Conservation (phyloP, 1,140 invertebrate genomes). For the Leptonema lineaticorne region DNA sequence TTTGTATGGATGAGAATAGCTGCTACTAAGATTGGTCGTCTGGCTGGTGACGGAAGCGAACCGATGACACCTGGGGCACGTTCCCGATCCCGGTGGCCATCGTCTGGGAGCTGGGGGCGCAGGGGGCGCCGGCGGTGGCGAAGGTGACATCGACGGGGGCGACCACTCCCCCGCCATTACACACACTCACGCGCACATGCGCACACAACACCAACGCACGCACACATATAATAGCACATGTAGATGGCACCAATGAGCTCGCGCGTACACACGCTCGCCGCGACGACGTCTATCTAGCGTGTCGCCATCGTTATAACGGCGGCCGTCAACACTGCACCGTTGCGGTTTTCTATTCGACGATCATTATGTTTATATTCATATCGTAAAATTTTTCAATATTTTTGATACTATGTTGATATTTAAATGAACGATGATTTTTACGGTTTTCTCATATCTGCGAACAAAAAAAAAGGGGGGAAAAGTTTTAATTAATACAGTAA, state of each 20-base stretch:
- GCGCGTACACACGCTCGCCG: not conserved
- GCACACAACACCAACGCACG: not conserved
- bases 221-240: too few species aligned
- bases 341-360: not conserved
- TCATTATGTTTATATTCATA: too few species aligned
- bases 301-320: not conserved
- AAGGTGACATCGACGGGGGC: slow-evolving; percentile 32
- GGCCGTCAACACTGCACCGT: not conserved
- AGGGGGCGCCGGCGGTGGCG: slow-evolving; percentile 36
- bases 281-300: not conserved
- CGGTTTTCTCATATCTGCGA: too few species aligned
- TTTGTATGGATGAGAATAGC: slow-evolving; percentile 39
- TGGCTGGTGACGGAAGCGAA: slow-evolving; percentile 35
- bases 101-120: slow-evolving; percentile 34
- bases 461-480: too few species aligned
- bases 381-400: too few species aligned
- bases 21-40: slow-evolving; percentile 36
- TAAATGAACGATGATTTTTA: too few species aligned
- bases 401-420: too few species aligned
- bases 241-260: too few species aligned
- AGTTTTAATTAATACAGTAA: too few species aligned
- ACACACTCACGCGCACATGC: slow-evolving; percentile 16
- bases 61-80: slow-evolving; percentile 24
- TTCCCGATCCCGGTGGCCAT: slow-evolving; percentile 22
- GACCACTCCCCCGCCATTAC: slow-evolving; percentile 33